phyloP scores from a whole-genome alignment of 2,113 vertebrate genomes.

The Vulpes lagopus region DNA sequence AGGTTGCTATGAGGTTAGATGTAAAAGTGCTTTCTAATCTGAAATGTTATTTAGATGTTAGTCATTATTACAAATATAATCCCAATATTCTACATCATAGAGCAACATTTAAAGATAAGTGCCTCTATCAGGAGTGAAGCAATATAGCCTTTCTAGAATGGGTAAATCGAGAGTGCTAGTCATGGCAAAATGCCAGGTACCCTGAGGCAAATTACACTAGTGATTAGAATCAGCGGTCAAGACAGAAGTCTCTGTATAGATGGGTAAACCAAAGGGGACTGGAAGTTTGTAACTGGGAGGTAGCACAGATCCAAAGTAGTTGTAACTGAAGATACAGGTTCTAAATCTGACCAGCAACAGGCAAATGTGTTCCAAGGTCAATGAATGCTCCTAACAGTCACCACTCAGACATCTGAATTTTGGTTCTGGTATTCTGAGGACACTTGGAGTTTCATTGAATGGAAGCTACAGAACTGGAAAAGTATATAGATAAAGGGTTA shows the following conservation, averaged over 20 bases:
- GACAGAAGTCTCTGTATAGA: not conserved
- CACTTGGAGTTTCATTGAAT: not conserved
- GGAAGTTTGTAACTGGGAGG: not conserved
- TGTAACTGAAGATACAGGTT: not conserved
- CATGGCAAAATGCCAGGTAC: not conserved
- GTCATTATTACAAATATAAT: slow-evolving; percentile 40
- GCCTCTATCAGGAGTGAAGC: not conserved
- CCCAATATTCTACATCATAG: not conserved
- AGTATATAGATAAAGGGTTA: not conserved
- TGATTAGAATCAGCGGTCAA: not conserved
- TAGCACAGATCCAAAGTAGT: not conserved
- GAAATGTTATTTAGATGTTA: slow-evolving; percentile 3
- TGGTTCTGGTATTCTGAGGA: not conserved
- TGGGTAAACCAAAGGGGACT: not conserved
- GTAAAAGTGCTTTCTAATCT: not conserved
- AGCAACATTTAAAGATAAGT: slow-evolving; percentile 13
- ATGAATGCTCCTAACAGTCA: not conserved
- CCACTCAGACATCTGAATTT: not conserved
- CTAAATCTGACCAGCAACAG: not conserved
- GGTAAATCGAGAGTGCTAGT: not conserved
- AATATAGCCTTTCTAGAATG: not conserved
- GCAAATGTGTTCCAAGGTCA: not conserved
- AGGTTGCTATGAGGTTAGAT: not conserved
- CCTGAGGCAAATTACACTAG: not conserved
- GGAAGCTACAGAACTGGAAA: not conserved